These are phyloP conservation scores for Hyperoodon ampullatus DNA, from an alignment of 2,113 vertebrate genomes.

Conservation along the genomic window DNA sequence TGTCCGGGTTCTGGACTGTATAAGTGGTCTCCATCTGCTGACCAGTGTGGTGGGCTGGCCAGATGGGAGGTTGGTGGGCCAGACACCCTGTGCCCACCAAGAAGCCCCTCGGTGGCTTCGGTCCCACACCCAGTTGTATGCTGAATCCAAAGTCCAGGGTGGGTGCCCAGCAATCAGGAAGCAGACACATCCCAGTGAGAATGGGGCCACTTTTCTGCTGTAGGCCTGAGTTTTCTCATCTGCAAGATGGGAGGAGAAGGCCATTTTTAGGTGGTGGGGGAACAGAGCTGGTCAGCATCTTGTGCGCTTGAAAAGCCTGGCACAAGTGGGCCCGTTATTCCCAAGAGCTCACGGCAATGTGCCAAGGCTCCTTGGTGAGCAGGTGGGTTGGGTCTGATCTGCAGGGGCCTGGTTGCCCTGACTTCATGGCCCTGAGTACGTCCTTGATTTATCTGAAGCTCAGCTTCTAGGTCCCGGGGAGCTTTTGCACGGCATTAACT, in stretches of 20 bases:
- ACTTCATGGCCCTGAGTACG: background rate
- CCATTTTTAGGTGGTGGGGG: background rate
- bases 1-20: background rate
- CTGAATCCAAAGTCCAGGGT: background rate
- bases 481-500: background rate
- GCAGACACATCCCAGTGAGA: background rate
- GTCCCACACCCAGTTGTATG: background rate
- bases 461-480: background rate
- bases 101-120: background rate
- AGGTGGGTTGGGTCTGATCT: background rate
- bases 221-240: background rate
- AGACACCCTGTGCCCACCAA: background rate
- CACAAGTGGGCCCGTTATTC: rapidly evolving
- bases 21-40: background rate
- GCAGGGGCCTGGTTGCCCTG: background rate
- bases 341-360: background rate
- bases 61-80: too few relatives aligned
- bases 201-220: background rate
- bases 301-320: background rate
- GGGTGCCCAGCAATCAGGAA: background rate
- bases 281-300: background rate
- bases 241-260: background rate
- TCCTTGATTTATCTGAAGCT: background rate
- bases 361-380: background rate
- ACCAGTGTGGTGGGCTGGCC: background rate